A percentile compares a stretch with the other conserved stretches of the same genome.
Conservation (phyloP, 2,888 invertebrate species). For the Heliconius hortense region DNA sequence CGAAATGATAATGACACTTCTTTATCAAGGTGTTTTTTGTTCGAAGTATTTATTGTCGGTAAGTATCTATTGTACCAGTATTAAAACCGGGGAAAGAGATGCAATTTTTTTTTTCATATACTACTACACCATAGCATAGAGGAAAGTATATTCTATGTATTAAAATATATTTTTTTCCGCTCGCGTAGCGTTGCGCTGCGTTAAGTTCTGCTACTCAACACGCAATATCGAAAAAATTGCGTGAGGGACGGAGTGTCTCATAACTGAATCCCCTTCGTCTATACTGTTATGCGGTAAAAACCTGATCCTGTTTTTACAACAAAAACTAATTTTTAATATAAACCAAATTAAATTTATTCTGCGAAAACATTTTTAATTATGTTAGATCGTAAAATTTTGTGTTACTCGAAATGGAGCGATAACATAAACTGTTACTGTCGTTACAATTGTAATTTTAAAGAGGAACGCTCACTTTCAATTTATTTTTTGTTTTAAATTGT, state of each 20-base stretch:
- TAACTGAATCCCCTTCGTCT: too few species aligned
- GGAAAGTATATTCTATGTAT: too few species aligned
- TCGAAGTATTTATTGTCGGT: neutral
- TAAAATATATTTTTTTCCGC: too few species aligned
- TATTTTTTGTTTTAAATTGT: neutral
- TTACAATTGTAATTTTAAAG: conserved; percentile 17
- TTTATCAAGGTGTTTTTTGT: conserved; percentile 17
- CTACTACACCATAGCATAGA: too few species aligned
- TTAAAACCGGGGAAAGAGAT: too few species aligned
- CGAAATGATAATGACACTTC: conserved; percentile 30
- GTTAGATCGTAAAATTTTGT: conserved; percentile 14
- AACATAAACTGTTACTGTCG: conserved; percentile 17
- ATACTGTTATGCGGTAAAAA: neutral
- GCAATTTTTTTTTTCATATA: too few species aligned
- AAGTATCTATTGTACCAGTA: too few species aligned
- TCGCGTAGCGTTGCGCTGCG: too few species aligned
- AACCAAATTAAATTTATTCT: conserved; percentile 1
- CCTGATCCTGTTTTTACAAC: neutral
- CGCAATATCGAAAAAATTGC: neutral
- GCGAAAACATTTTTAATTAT: conserved; percentile 15
- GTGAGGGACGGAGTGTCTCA: neutral
- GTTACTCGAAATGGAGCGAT: conserved; percentile 24
- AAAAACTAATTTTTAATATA: neutral
- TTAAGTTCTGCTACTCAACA: neutral
- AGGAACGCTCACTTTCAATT: neutral